A percentile compares a stretch with the other conserved stretches of the same genome.
Conservation (phyloP, 2,797 vertebrate genomes). For the Crenichthys baileyi region DNA sequence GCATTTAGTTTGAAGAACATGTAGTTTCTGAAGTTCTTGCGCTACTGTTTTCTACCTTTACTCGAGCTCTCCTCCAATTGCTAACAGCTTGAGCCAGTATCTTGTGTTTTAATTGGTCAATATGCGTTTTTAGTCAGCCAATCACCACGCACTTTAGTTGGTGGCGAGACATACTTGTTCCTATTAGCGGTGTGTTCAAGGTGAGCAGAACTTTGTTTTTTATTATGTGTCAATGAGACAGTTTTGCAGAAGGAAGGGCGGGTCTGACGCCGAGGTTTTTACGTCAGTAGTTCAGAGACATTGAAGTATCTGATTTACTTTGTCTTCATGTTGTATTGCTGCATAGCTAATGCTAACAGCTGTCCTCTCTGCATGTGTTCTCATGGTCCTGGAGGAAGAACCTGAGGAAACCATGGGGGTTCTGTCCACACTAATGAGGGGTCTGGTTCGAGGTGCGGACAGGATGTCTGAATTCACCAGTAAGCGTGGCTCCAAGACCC, state of each 20-base stretch:
- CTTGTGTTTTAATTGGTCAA: constrained; percentile 57
- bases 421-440: constrained; percentile 81
- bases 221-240: not conserved
- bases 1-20: constrained; percentile 46
- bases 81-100: constrained; percentile 30
- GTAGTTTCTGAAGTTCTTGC: not conserved
- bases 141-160: constrained; percentile 49
- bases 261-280: not conserved
- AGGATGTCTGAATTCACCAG: constrained; percentile 90
- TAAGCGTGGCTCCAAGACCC: constrained; percentile 88
- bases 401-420: constrained; percentile 83
- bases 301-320: not conserved
- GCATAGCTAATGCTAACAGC: not conserved
- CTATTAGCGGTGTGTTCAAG: constrained; percentile 55
- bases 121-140: constrained; percentile 32
- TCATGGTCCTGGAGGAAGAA: not conserved
- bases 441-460: constrained; percentile 89
- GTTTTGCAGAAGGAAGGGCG: not conserved
- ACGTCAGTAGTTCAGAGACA: not conserved
- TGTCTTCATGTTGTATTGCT: not conserved
- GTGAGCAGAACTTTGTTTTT: constrained; percentile 55
- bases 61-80: not conserved
- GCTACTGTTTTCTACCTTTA: not conserved
- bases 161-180: not conserved
- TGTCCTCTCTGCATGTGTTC: constrained; percentile 12